These are phyloP conservation scores for Troides oblongomaculatus DNA, from an alignment of 2,888 invertebrate species.

Conservation along the genomic window DNA sequence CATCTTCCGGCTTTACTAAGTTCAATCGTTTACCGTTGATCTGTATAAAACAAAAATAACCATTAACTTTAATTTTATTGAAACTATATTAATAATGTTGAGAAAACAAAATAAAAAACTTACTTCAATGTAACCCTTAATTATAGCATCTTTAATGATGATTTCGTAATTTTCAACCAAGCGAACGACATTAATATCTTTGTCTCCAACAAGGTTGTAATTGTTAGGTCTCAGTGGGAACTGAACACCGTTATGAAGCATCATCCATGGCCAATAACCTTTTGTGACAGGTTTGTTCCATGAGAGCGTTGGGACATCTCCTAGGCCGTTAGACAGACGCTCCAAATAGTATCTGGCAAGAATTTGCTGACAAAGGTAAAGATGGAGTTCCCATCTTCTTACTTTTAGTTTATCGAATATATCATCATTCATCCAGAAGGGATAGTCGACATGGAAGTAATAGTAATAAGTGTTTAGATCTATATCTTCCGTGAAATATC, in stretches of 20 bases:
- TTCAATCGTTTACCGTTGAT: slow-evolving; percentile 62
- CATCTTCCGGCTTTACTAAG: slow-evolving; percentile 68
- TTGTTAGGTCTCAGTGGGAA: slow-evolving; percentile 75
- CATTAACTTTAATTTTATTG: neutral
- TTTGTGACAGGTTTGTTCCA: slow-evolving; percentile 65
- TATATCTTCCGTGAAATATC: slow-evolving; percentile 85
- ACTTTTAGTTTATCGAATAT: slow-evolving; percentile 57
- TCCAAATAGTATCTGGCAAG: slow-evolving; percentile 81
- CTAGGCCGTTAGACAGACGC: slow-evolving; percentile 74
- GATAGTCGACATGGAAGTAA: slow-evolving; percentile 80
- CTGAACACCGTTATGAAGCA: slow-evolving; percentile 77
- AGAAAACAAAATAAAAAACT: slow-evolving; percentile 31
- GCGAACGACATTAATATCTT: slow-evolving; percentile 56
- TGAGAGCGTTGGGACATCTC: slow-evolving; percentile 65
- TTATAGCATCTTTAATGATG: slow-evolving; percentile 80
- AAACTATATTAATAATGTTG: no score
- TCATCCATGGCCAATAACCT: slow-evolving; percentile 81
- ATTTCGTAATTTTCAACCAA: slow-evolving; percentile 68
- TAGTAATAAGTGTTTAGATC: slow-evolving; percentile 82
- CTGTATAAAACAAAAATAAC: slow-evolving; percentile 38
- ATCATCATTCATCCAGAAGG: slow-evolving; percentile 81
- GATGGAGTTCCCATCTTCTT: slow-evolving; percentile 77
- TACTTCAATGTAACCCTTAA: slow-evolving; percentile 75
- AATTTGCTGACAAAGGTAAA: slow-evolving; percentile 83
- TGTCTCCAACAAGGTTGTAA: slow-evolving; percentile 53